Evolutionary conservation across 2,113 vertebrate species (phyloP), one percentile per base, ranked within the genome.

Genomic region (Mustela nigripes): DNA sequence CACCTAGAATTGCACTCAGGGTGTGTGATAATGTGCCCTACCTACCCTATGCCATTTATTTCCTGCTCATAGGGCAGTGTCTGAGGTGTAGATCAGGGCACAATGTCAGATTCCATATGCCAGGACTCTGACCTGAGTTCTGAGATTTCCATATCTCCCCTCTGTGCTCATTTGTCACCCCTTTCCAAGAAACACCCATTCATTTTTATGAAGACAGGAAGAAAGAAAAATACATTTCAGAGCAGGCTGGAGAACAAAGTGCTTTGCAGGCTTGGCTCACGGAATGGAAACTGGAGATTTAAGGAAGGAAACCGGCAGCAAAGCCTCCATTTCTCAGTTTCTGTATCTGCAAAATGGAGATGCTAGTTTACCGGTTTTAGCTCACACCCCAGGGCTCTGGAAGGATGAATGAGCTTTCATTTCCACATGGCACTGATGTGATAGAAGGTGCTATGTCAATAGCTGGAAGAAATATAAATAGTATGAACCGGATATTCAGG

Each of bases 311-410:
- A 39, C 7, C 4, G 3, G n/a, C 45, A 39, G n/a, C 6, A 31
- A 84, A 93, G 56, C 4, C 39, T 81, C 42, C 14, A 15, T 48
- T 91, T 87, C 76, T 93, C 60, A n/a, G 56, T 69, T 82, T 93
- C 91, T 28, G 2, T 79, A n/a, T 63, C 42, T 94, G 88, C 53
- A 86, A 85, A 96, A 71, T 76, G 78, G 50, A 88, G 86, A 91
- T 79, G 45, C 28, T 89, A 14, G 21, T 95, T 81, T 89, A 31
- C 19, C 7, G 45, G 36, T 73, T 73, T 95, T 8, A 21, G 65
- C 91, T 92, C 56, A 65, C n/a, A 65, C 9, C 21, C 15, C 4
- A 21, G 53, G 65, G 39, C 15, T 11, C 3, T 14, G n/a, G 62
- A 73, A 86, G 63, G 48, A 81, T 36, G 63, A 90, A 71, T 65